These are phyloP conservation scores for Tragelaphus strepsiceros DNA, from an alignment of 2,113 vertebrate genomes.

Conservation along the genomic window DNA sequence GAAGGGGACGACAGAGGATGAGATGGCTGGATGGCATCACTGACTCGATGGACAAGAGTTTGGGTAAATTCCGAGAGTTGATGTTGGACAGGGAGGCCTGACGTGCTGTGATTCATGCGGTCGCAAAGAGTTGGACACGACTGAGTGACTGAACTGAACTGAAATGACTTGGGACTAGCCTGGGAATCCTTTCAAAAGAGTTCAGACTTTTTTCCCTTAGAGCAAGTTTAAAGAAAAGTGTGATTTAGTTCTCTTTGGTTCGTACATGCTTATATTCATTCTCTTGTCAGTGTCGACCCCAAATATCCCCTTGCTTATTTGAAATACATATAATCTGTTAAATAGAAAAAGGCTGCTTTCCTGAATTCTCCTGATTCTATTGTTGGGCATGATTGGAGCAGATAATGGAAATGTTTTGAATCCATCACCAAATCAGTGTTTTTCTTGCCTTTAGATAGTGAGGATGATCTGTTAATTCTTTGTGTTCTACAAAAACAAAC, in stretches of 20 bases:
- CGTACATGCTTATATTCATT: background rate
- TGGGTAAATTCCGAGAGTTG: background rate
- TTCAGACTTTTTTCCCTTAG: background rate
- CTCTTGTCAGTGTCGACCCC: background rate
- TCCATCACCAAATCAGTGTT: background rate
- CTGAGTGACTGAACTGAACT: background rate
- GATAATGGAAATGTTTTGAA: background rate
- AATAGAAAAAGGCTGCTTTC: background rate
- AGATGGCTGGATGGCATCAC: no score
- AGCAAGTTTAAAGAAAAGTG: background rate
- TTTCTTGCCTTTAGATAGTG: background rate
- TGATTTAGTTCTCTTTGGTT: background rate
- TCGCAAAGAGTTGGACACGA: background rate
- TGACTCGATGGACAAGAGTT: no score
- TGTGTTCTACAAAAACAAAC: conserved; percentile 9
- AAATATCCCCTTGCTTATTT: background rate
- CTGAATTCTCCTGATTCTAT: conserved; percentile 3
- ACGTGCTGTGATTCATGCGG: background rate
- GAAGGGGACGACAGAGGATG: no score
- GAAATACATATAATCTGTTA: background rate
- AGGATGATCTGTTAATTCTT: conserved; percentile 38
- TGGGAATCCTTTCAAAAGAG: background rate
- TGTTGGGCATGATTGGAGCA: background rate
- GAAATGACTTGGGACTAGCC: background rate
- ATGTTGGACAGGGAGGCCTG: background rate